Percentiles rank a stretch among this genome's conserved stretches.
These are phyloP conservation scores for Falcunculus frontatus DNA, from an alignment of 2,113 vertebrate species.

Conservation along the genomic window DNA sequence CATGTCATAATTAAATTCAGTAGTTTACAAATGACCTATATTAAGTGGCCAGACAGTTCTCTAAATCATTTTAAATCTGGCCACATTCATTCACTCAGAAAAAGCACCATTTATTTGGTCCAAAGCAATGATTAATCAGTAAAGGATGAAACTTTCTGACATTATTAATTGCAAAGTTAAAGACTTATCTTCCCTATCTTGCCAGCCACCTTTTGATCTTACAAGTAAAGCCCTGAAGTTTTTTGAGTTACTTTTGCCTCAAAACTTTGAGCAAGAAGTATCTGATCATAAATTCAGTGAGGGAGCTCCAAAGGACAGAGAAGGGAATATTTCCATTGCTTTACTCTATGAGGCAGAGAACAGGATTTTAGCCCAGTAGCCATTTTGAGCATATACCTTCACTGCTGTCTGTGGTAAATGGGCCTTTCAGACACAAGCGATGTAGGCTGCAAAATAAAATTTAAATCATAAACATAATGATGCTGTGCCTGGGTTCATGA, in stretches of 20 bases:
- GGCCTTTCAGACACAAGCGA: neutral
- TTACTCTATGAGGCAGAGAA: neutral
- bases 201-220: neutral
- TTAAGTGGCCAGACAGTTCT: neutral
- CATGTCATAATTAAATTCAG: neutral
- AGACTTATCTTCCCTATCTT: neutral
- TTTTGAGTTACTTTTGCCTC: neutral
- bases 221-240: neutral
- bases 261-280: neutral
- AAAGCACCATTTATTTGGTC: neutral
- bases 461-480: neutral
- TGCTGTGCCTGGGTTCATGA: neutral
- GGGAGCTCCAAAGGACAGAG: neutral
- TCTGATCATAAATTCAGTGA: neutral
- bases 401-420: neutral
- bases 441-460: neutral
- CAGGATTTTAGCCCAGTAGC: neutral
- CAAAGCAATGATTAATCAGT: neutral
- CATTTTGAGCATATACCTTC: neutral
- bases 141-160: neutral
- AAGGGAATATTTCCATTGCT: neutral
- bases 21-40: neutral
- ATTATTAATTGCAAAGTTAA: neutral
- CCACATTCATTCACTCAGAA: neutral
- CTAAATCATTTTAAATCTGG: neutral